Evolutionary conservation across 2,797 vertebrate species (phyloP).

Genomic region (Coregonus ussuriensis): DNA sequence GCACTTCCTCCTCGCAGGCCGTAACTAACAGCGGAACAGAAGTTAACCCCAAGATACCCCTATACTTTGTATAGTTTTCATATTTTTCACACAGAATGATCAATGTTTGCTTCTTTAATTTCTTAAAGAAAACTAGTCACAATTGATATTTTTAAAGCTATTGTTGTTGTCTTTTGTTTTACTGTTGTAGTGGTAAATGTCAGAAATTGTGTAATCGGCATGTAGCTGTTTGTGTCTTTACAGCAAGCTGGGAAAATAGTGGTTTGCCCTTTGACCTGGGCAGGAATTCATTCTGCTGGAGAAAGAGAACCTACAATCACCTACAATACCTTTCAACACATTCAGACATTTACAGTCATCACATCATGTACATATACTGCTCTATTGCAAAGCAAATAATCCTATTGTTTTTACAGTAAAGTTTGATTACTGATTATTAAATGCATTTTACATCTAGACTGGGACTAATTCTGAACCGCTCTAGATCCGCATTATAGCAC

Average conservation of each 20-base stretch:
- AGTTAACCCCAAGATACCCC: conserved; percentile 43
- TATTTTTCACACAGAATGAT: neutral
- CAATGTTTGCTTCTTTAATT: neutral
- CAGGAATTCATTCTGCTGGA: conserved; percentile 44
- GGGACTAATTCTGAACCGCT: no score
- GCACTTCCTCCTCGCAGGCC: conserved; percentile 36
- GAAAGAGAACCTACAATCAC: conserved; percentile 32
- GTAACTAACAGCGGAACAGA: conserved; percentile 10
- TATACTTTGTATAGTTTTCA: neutral
- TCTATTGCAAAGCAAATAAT: neutral
- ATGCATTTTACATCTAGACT: neutral
- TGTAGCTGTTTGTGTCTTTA: conserved; percentile 67
- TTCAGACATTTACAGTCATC: neutral
- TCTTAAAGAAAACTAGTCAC: neutral
- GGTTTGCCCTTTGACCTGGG: conserved; percentile 27
- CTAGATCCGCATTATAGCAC: no score
- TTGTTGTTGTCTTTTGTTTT: conserved; percentile 44
- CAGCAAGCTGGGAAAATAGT: conserved; percentile 57
- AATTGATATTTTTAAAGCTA: conserved; percentile 14
- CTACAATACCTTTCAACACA: neutral
- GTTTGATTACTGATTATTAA: neutral
- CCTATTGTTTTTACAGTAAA: neutral
- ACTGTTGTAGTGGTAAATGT: conserved; percentile 61
- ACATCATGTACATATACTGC: neutral
- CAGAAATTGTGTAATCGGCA: conserved; percentile 68